Evolutionary conservation across 2,797 vertebrate species (phyloP).

Genomic region (Cheirogaleus major): DNA sequence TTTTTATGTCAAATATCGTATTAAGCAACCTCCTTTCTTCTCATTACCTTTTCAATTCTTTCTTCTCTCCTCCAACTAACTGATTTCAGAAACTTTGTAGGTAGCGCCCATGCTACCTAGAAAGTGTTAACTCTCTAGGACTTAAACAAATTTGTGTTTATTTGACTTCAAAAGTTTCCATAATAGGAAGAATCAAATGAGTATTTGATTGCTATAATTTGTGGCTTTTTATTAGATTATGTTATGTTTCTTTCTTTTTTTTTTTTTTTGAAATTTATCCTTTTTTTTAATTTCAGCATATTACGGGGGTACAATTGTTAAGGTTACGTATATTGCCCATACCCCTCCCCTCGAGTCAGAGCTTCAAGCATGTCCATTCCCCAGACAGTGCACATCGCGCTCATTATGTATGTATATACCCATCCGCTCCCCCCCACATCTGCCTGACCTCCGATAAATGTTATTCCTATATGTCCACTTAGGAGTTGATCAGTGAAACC

Average conservation of each 20-base stretch:
- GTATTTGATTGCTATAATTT: not conserved
- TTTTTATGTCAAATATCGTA: not conserved
- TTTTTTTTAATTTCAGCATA: no score
- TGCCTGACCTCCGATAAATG: no score
- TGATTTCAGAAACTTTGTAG: not conserved
- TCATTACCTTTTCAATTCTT: not conserved
- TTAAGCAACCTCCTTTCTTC: constrained; percentile 1
- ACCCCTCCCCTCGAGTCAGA: no score
- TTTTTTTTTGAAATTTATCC: no score
- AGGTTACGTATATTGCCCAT: no score
- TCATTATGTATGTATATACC: no score
- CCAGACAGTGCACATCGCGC: no score
- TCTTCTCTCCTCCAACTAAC: not conserved
- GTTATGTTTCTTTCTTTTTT: not conserved
- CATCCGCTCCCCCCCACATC: no score
- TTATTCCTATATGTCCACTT: no score
- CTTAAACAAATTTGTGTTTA: not conserved
- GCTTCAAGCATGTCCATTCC: no score
- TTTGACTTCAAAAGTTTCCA: not conserved
- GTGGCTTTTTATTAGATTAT: constrained; percentile 19
- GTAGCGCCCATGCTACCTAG: not conserved
- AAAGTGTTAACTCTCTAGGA: not conserved
- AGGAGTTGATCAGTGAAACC: no score
- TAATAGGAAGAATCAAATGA: constrained; percentile 2
- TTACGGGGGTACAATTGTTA: no score